A percentile compares a stretch with the other conserved stretches of the same genome.
These are phyloP conservation scores for Lepidonotus clava DNA, from an alignment of 2,888 invertebrate genomes.

Conservation along the genomic window DNA sequence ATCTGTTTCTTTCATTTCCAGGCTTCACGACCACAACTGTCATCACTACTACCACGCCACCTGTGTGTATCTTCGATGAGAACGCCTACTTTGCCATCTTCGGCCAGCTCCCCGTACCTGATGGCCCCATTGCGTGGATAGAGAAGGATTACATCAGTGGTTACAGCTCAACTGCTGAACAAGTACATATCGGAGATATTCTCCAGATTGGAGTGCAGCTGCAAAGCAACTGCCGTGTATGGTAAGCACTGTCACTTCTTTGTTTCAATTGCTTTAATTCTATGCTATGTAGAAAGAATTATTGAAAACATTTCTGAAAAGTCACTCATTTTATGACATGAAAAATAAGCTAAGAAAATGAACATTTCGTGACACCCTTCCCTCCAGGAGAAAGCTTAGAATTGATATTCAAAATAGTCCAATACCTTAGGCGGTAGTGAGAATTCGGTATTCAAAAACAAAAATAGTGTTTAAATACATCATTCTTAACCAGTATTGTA, in stretches of 20 bases:
- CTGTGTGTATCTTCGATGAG: not conserved
- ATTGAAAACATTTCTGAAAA: too few relatives aligned
- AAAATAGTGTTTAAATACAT: too few relatives aligned
- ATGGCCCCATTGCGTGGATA: constrained; percentile 30
- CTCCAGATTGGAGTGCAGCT: constrained; percentile 7
- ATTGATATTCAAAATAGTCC: too few relatives aligned
- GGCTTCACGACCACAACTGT: not conserved
- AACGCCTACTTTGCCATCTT: not conserved
- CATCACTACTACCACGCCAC: not conserved
- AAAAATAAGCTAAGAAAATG: too few relatives aligned
- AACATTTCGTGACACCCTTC: too few relatives aligned
- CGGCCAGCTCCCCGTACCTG: not conserved
- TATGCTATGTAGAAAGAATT: too few relatives aligned
- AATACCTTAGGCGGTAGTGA: too few relatives aligned
- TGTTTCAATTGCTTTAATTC: too few relatives aligned
- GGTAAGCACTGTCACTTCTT: too few relatives aligned
- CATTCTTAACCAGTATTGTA: too few relatives aligned
- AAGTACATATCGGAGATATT: constrained; percentile 15
- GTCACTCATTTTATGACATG: not conserved
- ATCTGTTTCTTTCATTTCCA: not conserved
- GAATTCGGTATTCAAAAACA: too few relatives aligned
- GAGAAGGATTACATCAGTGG: constrained; percentile 38
- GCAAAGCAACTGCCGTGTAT: constrained; percentile 17
- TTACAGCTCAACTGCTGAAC: constrained; percentile 30
- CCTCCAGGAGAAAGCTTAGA: too few relatives aligned